These are phyloP conservation scores for Crotalus helleri DNA, from an alignment of 2,113 vertebrate genomes.

Conservation along the genomic window DNA sequence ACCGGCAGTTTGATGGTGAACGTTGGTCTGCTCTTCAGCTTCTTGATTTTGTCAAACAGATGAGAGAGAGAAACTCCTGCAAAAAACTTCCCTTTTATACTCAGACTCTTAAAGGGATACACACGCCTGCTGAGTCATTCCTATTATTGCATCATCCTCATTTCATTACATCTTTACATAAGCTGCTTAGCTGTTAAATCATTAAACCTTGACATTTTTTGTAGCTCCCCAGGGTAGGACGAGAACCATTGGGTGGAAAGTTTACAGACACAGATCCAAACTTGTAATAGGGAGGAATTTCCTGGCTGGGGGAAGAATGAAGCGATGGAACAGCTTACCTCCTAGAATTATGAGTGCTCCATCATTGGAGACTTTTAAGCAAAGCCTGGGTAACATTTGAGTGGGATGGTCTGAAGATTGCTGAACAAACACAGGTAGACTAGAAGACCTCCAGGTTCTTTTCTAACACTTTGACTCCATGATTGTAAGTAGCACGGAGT, in stretches of 20 bases:
- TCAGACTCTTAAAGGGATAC: too few species aligned
- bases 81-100: too few species aligned
- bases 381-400: neutral
- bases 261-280: neutral
- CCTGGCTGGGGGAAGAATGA: neutral
- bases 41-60: neutral
- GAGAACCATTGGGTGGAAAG: neutral
- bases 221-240: neutral
- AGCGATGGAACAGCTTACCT: neutral
- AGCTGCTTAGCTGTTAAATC: too few species aligned
- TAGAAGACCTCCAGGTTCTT: neutral
- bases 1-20: neutral
- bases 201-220: too few species aligned
- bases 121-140: too few species aligned
- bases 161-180: too few species aligned
- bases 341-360: neutral
- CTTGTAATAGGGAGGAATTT: neutral
- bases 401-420: neutral
- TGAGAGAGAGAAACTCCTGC: too few species aligned
- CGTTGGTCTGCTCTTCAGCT: neutral
- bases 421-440: neutral
- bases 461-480: neutral
- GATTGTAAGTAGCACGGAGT: neutral
- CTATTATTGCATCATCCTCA: too few species aligned
- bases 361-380: neutral